Conservation (phyloP, 2,113 vertebrate species). For the Naja naja region DNA sequence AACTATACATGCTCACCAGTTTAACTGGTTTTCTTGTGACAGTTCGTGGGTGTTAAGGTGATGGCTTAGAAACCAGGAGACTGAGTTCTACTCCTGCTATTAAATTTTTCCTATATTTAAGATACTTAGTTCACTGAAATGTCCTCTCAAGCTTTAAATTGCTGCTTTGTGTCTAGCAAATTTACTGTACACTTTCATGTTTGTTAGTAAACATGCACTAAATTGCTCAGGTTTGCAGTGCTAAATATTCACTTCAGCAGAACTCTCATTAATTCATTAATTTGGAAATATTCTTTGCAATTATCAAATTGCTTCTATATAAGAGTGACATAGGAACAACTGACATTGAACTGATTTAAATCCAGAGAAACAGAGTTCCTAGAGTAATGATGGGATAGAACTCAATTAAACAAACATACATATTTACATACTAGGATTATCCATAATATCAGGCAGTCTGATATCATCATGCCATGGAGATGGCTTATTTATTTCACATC, state of each 20-base stretch:
- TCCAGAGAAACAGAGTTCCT: not conserved
- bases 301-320: not conserved
- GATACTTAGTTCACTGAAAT: not conserved
- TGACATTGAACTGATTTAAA: not conserved
- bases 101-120: not conserved
- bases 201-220: not conserved
- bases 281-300: not conserved
- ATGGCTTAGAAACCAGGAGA: not conserved
- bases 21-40: not conserved
- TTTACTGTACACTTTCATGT: not conserved
- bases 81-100: not conserved
- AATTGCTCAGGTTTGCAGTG: not conserved
- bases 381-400: not conserved
- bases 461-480: not conserved
- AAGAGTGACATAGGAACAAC: not conserved
- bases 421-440: not conserved
- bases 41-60: not conserved
- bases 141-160: not conserved
- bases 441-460: not conserved
- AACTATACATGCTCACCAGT: not conserved
- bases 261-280: not conserved
- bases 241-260: not conserved
- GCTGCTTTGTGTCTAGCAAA: not conserved
- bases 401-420: not conserved
- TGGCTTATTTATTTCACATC: not conserved